phyloP scores from a whole-genome alignment of 2,113 vertebrate genomes.

The Gymnogyps californianus region DNA sequence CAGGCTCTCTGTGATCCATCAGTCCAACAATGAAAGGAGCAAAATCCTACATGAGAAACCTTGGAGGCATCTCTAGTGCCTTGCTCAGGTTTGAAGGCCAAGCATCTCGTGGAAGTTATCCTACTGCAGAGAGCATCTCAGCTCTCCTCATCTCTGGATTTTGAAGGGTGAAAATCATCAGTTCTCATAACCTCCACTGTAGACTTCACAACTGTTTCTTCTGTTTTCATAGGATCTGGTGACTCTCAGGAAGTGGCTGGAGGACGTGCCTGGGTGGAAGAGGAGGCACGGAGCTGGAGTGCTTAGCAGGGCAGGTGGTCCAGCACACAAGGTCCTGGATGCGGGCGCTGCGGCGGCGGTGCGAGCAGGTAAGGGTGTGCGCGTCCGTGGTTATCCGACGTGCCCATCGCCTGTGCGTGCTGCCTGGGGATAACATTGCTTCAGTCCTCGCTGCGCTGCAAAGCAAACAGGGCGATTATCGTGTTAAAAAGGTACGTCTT shows the following conservation, averaged over 20 bases:
- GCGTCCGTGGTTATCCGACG: accelerated
- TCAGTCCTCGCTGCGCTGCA: neutral
- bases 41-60: neutral
- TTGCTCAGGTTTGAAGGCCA: neutral
- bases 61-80: neutral
- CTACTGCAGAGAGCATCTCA: neutral
- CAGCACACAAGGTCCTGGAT: too few relatives aligned
- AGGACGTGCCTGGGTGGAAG: neutral
- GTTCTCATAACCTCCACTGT: neutral
- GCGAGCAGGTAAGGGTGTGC: neutral
- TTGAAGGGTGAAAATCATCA: neutral
- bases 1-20: neutral
- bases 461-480: neutral
- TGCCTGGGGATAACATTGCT: neutral
- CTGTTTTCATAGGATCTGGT: neutral
- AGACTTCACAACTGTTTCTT: neutral
- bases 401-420: accelerated
- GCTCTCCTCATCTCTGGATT: neutral
- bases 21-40: neutral
- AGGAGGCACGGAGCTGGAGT: neutral
- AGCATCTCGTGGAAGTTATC: neutral
- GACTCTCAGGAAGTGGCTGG: neutral
- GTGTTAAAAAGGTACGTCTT: neutral
- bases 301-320: neutral
- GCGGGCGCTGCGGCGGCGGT: accelerated